Percentiles rank a stretch among this genome's conserved stretches.
These are phyloP conservation scores for Hypena proboscidalis DNA, from an alignment of 2,888 invertebrate genomes.

Conservation along the genomic window DNA sequence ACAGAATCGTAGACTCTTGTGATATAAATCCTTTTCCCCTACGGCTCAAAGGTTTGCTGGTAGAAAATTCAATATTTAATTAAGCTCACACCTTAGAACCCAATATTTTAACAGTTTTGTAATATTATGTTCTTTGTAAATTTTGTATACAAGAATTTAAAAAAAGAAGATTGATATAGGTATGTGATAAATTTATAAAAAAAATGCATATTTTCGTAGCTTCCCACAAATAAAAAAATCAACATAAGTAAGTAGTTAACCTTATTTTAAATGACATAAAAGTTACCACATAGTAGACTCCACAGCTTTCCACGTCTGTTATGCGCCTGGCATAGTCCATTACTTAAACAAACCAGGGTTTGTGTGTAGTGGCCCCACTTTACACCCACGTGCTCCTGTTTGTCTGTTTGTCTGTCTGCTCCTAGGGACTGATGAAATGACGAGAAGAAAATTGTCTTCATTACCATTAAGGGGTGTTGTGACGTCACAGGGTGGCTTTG, in stretches of 20 bases:
- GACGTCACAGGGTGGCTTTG: neutral
- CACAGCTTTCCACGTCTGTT: constrained; percentile 33
- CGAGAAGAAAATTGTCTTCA: constrained; percentile 45
- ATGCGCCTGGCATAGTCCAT: constrained; percentile 76
- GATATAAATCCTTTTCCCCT: no score
- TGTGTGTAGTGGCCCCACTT: constrained; percentile 73
- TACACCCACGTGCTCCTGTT: constrained; percentile 70
- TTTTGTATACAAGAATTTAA: no score
- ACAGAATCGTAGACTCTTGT: no score
- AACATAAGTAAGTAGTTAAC: no score
- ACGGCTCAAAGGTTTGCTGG: no score
- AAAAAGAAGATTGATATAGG: no score
- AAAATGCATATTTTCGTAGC: no score
- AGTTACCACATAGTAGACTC: constrained; percentile 34
- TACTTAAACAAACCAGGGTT: constrained; percentile 78
- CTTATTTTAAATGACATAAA: neutral
- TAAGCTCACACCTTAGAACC: no score
- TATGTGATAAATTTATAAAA: no score
- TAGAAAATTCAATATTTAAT: neutral
- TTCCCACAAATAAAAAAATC: no score
- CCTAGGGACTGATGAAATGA: constrained; percentile 28
- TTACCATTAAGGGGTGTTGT: constrained; percentile 33
- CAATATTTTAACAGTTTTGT: no score
- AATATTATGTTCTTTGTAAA: no score
- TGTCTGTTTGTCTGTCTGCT: constrained; percentile 53